Conservation (phyloP, 2,888 invertebrate species). For the Coecobrya sp. region DNA sequence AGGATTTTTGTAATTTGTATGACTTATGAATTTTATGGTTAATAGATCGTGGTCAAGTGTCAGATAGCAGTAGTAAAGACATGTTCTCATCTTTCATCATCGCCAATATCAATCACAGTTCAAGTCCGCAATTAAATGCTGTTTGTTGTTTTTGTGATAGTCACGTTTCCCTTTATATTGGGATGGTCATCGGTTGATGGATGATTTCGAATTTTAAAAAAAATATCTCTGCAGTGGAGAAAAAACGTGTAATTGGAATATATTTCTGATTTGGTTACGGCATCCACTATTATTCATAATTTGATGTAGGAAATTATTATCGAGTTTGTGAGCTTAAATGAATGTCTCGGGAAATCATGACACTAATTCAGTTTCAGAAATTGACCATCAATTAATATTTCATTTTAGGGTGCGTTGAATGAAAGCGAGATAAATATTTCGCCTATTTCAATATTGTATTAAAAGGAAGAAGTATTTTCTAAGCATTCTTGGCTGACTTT, state of each 20-base stretch:
- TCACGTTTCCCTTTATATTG: constrained; percentile 1
- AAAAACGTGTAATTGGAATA: neutral
- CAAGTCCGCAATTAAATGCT: constrained; percentile 40
- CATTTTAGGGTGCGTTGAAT: too few relatives aligned
- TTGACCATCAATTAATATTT: too few relatives aligned
- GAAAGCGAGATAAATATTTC: too few relatives aligned
- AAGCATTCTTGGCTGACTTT: too few relatives aligned
- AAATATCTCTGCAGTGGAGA: neutral
- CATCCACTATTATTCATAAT: too few relatives aligned
- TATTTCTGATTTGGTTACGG: neutral
- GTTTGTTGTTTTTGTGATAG: neutral
- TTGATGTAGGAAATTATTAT: too few relatives aligned
- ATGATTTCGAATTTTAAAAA: neutral
- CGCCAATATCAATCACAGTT: constrained; percentile 36
- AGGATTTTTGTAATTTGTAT: neutral
- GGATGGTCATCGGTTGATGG: neutral
- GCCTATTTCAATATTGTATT: too few relatives aligned
- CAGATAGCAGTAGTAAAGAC: constrained; percentile 11
- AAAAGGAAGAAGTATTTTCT: too few relatives aligned
- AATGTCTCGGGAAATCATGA: too few relatives aligned
- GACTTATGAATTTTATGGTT: constrained; percentile 24
- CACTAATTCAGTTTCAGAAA: too few relatives aligned
- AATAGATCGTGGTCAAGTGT: constrained; percentile 40
- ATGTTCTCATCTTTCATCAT: constrained; percentile 38
- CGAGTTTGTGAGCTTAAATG: too few relatives aligned